Evolutionary conservation across 2,113 vertebrate genomes (phyloP).

Genomic region (Zapornia atra): DNA sequence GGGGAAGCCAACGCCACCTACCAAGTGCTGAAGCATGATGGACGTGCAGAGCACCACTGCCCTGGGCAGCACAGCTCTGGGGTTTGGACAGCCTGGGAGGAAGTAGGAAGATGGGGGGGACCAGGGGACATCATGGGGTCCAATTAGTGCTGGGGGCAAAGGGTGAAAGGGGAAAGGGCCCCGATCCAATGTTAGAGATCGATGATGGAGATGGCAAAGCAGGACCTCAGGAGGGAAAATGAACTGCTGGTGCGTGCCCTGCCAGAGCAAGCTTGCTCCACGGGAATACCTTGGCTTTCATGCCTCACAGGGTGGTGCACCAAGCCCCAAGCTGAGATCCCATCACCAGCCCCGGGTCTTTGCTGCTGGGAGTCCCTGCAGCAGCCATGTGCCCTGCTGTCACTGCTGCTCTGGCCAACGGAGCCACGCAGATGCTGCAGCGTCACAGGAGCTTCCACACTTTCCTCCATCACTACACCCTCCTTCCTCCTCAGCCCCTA

Average conservation of each 20-base stretch:
- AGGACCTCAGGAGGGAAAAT: not conserved
- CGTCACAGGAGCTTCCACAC: not conserved
- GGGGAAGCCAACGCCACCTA: not conserved
- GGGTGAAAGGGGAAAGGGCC: not conserved
- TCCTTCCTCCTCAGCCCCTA: not conserved
- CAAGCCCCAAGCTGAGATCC: not conserved
- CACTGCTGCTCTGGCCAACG: fast-evolving
- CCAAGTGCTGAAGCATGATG: not conserved
- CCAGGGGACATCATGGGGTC: not conserved
- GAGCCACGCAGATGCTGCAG: fast-evolving
- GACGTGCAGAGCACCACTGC: not conserved
- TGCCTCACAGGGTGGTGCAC: not conserved
- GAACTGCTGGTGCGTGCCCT: not conserved
- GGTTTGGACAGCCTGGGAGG: not conserved
- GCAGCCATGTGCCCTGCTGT: fast-evolving
- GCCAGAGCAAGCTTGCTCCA: not conserved
- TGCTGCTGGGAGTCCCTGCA: fast-evolving
- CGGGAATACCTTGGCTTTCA: fast-evolving
- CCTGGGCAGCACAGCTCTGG: not conserved
- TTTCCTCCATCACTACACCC: not conserved
- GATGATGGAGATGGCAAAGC: not conserved
- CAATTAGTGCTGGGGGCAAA: not conserved
- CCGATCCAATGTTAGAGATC: not conserved
- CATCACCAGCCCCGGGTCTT: not conserved
- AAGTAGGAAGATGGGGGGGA: not conserved